Conservation (phyloP, 2,113 vertebrate species). For the Suncus etruscus region DNA sequence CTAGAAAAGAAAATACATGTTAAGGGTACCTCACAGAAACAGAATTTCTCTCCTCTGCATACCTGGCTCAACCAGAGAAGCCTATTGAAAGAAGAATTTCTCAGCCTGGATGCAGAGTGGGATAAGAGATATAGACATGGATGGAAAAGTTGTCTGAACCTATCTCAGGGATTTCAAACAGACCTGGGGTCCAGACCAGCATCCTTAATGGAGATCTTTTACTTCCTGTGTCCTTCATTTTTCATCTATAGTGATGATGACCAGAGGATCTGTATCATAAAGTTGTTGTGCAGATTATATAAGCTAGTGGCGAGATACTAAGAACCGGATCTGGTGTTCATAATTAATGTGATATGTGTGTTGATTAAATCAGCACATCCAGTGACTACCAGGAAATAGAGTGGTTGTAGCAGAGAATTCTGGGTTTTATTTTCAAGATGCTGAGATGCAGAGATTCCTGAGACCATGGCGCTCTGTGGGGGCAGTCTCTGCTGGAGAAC, state of each 20-base stretch:
- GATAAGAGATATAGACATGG: too few relatives aligned
- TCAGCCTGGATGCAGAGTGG: neutral
- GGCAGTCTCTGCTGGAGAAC: neutral
- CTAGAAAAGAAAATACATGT: neutral
- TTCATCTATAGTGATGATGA: constrained; percentile 32
- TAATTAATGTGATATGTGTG: neutral
- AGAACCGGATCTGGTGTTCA: neutral
- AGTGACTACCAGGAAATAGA: neutral
- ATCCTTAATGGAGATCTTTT: too few relatives aligned
- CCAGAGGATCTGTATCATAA: neutral
- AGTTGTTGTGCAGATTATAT: neutral
- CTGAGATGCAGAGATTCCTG: neutral
- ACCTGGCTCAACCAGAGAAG: neutral
- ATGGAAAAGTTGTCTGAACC: too few relatives aligned
- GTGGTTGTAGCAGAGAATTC: neutral
- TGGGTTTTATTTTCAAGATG: neutral
- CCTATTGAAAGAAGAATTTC: too few relatives aligned
- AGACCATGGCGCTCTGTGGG: too few relatives aligned
- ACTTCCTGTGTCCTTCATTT: neutral
- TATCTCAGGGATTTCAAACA: too few relatives aligned
- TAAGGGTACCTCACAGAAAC: neutral
- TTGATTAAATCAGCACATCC: neutral
- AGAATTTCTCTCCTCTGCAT: constrained; percentile 35
- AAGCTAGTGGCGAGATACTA: neutral
- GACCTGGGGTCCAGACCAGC: too few relatives aligned